phyloP scores from a whole-genome alignment of 2,113 vertebrate genomes.

The Ceyx melanurus region DNA sequence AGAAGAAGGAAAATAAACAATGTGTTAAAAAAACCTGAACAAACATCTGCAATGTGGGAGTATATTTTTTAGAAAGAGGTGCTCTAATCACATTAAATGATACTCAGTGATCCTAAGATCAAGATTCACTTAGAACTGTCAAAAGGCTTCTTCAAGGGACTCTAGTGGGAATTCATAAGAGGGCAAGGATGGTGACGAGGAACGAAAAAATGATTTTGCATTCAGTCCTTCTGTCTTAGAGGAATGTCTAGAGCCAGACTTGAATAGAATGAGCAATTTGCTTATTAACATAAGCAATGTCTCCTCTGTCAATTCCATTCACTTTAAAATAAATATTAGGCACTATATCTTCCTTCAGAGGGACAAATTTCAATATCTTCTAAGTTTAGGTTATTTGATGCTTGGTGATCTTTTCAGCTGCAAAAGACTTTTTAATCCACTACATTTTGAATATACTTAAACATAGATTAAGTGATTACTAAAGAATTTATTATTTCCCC shows the following conservation, averaged over 20 bases:
- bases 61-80: background rate
- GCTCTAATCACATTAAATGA: background rate
- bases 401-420: background rate
- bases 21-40: background rate
- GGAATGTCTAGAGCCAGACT: background rate
- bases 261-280: background rate
- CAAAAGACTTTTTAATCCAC: background rate
- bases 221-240: background rate
- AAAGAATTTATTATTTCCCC: background rate
- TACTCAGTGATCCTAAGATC: background rate
- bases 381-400: background rate
- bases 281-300: background rate
- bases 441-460: background rate
- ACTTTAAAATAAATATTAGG: background rate
- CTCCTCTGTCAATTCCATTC: background rate
- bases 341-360: background rate
- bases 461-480: background rate
- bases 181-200: background rate
- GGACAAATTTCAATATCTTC: background rate
- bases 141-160: background rate
- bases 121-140: slow-evolving; percentile 1
- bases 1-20: background rate
- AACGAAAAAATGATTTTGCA: background rate
- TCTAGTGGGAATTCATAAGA: background rate
- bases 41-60: background rate